phyloP scores from a whole-genome alignment of 2,113 vertebrate species.

The Rhinoptilus africanus region DNA sequence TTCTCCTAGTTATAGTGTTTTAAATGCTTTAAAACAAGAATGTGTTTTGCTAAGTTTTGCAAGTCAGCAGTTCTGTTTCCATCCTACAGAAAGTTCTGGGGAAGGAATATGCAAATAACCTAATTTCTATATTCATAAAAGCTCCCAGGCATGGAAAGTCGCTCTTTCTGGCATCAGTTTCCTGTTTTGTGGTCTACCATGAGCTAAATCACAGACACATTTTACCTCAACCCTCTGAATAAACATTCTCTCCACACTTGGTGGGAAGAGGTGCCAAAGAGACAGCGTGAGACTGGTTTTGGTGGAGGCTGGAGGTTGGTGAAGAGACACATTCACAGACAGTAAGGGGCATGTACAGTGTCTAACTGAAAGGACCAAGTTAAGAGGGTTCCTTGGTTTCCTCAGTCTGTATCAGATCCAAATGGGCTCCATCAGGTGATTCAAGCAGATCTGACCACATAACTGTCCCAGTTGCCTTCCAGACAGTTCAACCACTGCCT shows the following conservation, averaged over 20 bases:
- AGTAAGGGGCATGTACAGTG: rapidly evolving
- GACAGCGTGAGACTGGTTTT: rapidly evolving
- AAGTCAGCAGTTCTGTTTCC: background rate
- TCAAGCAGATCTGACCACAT: background rate
- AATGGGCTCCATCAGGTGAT: background rate
- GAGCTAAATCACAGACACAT: background rate
- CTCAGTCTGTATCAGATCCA: background rate
- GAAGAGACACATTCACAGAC: background rate
- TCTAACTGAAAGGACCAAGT: background rate
- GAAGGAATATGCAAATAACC: background rate
- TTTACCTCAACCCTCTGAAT: background rate
- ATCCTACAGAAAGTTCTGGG: background rate
- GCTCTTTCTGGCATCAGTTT: background rate
- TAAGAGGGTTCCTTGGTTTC: background rate
- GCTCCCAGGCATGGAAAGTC: background rate
- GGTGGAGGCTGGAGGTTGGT: rapidly evolving
- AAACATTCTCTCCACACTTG: rapidly evolving
- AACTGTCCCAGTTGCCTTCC: background rate
- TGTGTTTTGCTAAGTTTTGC: background rate
- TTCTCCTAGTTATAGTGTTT: background rate
- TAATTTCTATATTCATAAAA: background rate
- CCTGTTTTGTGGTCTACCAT: background rate
- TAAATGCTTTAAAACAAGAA: background rate
- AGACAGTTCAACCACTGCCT: background rate
- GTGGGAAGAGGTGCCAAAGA: background rate